Conservation (phyloP, 2,888 invertebrate genomes). For the Opisthograptis luteolata region DNA sequence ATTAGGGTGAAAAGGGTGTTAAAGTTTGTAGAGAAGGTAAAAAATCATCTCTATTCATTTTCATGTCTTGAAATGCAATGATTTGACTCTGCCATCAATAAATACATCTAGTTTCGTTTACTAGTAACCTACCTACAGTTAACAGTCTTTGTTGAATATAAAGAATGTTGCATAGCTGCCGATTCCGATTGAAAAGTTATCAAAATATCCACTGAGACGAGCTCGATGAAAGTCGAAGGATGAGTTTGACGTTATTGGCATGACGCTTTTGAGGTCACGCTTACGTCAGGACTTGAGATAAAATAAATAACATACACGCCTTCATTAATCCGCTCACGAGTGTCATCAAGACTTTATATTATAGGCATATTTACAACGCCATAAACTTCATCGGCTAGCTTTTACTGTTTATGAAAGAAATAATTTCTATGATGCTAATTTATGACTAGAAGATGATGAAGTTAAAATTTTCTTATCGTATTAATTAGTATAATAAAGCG, state of each 20-base stretch:
- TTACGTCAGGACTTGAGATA: constrained; percentile 14
- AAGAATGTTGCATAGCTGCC: too few species aligned
- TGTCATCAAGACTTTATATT: neutral
- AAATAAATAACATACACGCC: constrained; percentile 7
- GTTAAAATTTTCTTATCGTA: constrained; percentile 1
- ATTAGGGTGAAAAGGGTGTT: too few species aligned
- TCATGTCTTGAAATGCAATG: too few species aligned
- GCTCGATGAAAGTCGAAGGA: constrained; percentile 29
- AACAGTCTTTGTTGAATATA: too few species aligned
- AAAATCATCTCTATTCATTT: too few species aligned
- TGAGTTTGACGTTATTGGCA: constrained; percentile 27
- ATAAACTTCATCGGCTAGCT: neutral
- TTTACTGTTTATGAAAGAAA: constrained; percentile 4
- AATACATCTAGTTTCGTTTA: too few species aligned
- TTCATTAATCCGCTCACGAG: neutral
- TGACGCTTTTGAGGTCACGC: constrained; percentile 27
- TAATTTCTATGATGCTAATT: neutral
- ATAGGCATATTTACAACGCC: constrained; percentile 3
- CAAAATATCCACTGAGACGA: constrained; percentile 19
- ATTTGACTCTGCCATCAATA: too few species aligned
- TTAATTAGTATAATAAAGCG: constrained; percentile 12
- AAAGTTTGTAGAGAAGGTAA: too few species aligned
- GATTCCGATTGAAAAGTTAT: too few species aligned
- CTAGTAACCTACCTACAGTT: too few species aligned
- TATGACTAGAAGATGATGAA: constrained; percentile 4